Conservation (phyloP, 2,797 vertebrate species). For the Cheirogaleus major region DNA sequence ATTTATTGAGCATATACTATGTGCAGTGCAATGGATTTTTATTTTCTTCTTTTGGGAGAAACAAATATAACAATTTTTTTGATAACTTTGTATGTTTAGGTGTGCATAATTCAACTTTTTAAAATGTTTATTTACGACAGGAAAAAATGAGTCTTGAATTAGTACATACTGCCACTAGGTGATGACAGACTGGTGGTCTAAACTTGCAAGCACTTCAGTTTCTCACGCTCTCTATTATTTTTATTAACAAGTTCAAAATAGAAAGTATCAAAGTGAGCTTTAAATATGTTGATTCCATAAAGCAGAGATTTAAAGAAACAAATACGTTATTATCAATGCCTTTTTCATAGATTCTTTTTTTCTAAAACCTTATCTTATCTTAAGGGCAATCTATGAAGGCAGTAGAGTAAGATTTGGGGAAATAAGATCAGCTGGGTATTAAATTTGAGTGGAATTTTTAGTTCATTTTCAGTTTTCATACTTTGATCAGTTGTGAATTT, state of each 20-base stretch:
- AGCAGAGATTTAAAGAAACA: neutral
- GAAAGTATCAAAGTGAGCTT: neutral
- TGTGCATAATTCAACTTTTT: neutral
- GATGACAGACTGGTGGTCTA: neutral
- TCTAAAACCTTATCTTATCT: neutral
- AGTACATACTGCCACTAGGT: neutral
- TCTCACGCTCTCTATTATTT: neutral
- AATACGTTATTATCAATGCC: neutral
- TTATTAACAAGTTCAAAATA: neutral
- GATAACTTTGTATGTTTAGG: neutral
- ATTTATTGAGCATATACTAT: neutral
- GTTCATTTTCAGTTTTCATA: conserved; percentile 1
- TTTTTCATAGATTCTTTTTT: conserved; percentile 1
- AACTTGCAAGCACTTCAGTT: neutral
- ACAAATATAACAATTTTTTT: neutral
- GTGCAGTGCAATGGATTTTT: neutral
- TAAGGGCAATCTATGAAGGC: neutral
- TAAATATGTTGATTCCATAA: neutral
- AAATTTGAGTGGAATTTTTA: neutral
- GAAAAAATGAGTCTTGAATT: neutral
- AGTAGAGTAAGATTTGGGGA: neutral
- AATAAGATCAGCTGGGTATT: neutral
- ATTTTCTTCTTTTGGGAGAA: neutral
- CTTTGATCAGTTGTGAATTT: neutral
- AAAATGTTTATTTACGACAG: neutral